Conservation (phyloP, 1,140 invertebrate genomes). For the Neodiprion lecontei region DNA sequence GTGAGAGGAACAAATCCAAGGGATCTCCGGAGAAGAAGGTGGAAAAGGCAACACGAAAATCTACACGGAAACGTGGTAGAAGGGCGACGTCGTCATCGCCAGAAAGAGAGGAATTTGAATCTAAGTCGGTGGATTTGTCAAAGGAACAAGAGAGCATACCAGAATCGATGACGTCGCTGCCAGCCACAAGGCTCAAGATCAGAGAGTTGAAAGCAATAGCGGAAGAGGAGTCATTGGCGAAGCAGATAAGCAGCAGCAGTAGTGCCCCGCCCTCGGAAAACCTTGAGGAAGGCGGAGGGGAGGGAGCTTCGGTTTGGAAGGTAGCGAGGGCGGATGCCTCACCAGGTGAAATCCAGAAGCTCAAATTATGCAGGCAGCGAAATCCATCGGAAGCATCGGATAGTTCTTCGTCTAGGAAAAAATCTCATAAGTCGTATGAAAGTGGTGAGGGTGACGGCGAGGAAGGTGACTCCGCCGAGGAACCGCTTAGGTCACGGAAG, state of each 20-base stretch:
- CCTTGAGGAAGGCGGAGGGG: constrained; percentile 36
- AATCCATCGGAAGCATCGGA: constrained; percentile 57
- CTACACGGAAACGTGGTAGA: constrained; percentile 47
- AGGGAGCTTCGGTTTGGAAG: constrained; percentile 58
- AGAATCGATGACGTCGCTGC: not conserved
- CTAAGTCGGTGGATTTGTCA: not conserved
- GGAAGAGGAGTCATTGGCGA: constrained; percentile 25
- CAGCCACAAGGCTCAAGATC: constrained; percentile 10
- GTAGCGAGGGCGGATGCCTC: constrained; percentile 63
- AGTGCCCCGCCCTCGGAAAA: constrained; percentile 15
- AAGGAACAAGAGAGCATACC: not conserved
- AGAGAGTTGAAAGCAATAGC: constrained; percentile 27
- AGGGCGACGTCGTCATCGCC: constrained; percentile 53
- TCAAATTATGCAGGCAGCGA: constrained; percentile 61
- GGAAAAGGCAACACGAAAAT: constrained; percentile 55
- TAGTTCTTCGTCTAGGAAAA: constrained; percentile 49
- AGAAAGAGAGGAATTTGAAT: constrained; percentile 41
- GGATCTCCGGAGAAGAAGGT: constrained; percentile 56
- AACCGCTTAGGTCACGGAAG: constrained; percentile 47
- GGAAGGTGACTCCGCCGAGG: constrained; percentile 57
- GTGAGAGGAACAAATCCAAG: constrained; percentile 59
- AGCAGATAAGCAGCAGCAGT: constrained; percentile 30
- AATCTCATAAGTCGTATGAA: constrained; percentile 57
- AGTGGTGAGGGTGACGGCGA: constrained; percentile 54
- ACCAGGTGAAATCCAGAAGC: constrained; percentile 63